Evolutionary conservation across 2,113 vertebrate genomes (phyloP).

Genomic region (Seriola dumerili): DNA sequence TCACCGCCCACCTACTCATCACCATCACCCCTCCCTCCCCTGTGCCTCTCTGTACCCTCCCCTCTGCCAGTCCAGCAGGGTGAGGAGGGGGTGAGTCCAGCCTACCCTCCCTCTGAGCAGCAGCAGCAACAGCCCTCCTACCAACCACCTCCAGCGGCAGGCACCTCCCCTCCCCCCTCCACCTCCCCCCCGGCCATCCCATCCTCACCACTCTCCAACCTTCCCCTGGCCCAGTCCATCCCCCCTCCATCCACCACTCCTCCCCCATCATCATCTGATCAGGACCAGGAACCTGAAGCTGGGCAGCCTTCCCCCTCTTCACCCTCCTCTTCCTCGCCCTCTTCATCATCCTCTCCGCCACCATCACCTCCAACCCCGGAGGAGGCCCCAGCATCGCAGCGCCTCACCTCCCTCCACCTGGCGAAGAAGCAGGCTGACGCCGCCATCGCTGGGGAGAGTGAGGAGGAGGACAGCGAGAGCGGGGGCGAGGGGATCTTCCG

Average conservation of each 20-base stretch:
- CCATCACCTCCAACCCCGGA: conserved; percentile 83
- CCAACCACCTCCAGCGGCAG: conserved; percentile 53
- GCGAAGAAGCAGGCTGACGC: conserved; percentile 91
- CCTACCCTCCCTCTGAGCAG: conserved; percentile 21
- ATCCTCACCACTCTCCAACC: conserved; percentile 65
- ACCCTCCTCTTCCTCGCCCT: conserved; percentile 61
- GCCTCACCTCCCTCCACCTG: conserved; percentile 88
- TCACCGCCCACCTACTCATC: conserved; percentile 68
- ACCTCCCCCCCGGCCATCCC: conserved; percentile 62
- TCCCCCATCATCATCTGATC: conserved; percentile 72
- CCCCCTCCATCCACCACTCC: conserved; percentile 72
- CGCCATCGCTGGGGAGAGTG: conserved; percentile 90
- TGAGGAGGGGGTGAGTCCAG: conserved; percentile 30
- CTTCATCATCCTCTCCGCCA: conserved; percentile 72
- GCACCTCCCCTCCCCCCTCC: conserved; percentile 65
- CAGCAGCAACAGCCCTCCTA: conserved; percentile 51
- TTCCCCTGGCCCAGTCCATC: conserved; percentile 65
- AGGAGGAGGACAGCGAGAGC: conserved; percentile 91
- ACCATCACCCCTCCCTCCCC: conserved; percentile 63
- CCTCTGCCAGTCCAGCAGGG: conserved; percentile 36
- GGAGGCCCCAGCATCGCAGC: conserved; percentile 77
- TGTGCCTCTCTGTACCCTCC: conserved; percentile 61
- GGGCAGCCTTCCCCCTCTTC: conserved; percentile 64
- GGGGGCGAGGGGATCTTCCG: conserved; percentile 92
- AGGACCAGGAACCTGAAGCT: conserved; percentile 64